Conservation (phyloP, 2,888 invertebrate genomes). For the Crepidodera aurea region DNA sequence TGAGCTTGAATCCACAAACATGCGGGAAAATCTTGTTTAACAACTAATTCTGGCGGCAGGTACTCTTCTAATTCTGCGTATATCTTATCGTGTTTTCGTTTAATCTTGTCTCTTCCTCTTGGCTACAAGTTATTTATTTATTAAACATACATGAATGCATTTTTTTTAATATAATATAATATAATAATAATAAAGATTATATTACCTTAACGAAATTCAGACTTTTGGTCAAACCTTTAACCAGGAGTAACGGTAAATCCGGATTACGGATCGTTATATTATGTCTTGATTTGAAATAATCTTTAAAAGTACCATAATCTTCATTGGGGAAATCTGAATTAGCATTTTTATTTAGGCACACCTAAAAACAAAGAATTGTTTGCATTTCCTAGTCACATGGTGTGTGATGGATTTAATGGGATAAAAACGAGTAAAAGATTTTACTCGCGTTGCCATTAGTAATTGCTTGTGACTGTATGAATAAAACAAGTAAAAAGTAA, state of each 20-base stretch:
- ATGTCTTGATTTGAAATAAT: slow-evolving; percentile 83
- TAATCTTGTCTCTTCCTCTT: slow-evolving; percentile 55
- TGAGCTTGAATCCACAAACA: slow-evolving; percentile 86
- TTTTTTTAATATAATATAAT: too few relatives aligned
- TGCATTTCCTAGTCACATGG: too few relatives aligned
- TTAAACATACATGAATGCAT: too few relatives aligned
- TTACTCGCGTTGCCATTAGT: too few relatives aligned
- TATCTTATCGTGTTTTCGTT: slow-evolving; percentile 59
- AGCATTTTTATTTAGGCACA: slow-evolving; percentile 70
- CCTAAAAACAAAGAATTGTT: slow-evolving; percentile 11
- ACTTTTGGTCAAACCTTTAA: slow-evolving; percentile 70
- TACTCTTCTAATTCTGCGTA: slow-evolving; percentile 71
- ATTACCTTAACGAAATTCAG: slow-evolving; percentile 66
- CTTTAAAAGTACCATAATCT: slow-evolving; percentile 69
- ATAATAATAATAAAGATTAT: background rate
- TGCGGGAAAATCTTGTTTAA: slow-evolving; percentile 74
- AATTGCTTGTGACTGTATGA: too few relatives aligned
- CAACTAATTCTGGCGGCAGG: slow-evolving; percentile 89
- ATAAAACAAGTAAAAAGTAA: too few relatives aligned
- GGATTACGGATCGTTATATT: slow-evolving; percentile 68
- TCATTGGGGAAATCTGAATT: slow-evolving; percentile 71
- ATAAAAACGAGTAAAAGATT: too few relatives aligned
- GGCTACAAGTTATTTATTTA: slow-evolving; percentile 54
- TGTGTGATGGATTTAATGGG: too few relatives aligned
- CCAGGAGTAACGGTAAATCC: slow-evolving; percentile 82